Evolutionary conservation across 2,888 invertebrate species (phyloP).

Genomic region (Trachelus stipa): DNA sequence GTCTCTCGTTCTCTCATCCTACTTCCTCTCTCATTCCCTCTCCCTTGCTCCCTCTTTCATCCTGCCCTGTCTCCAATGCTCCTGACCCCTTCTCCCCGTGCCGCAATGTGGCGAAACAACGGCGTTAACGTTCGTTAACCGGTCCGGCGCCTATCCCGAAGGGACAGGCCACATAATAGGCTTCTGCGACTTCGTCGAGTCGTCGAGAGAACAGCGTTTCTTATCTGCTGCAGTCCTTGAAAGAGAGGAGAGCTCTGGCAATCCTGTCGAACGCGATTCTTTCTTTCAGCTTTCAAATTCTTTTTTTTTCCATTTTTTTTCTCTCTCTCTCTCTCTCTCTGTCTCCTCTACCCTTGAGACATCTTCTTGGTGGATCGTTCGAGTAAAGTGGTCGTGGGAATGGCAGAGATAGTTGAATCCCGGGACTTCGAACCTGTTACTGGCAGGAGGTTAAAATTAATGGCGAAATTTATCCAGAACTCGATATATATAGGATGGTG

Average conservation of each 20-base stretch:
- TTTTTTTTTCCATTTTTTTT: neutral
- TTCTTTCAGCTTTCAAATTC: neutral
- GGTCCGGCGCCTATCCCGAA: slow-evolving; percentile 31
- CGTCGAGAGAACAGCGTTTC: neutral
- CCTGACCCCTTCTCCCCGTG: slow-evolving; percentile 25
- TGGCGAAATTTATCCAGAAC: neutral
- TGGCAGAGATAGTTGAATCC: neutral
- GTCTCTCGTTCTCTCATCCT: slow-evolving; percentile 20
- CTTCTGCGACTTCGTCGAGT: neutral
- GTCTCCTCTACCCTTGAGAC: neutral
- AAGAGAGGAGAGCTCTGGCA: neutral
- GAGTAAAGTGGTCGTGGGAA: neutral
- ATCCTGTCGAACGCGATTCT: slow-evolving; percentile 7
- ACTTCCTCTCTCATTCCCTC: slow-evolving; percentile 12
- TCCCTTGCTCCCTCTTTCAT: slow-evolving; percentile 15
- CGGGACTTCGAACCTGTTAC: neutral
- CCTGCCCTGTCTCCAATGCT: slow-evolving; percentile 9
- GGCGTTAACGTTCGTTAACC: slow-evolving; percentile 47
- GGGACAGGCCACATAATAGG: slow-evolving; percentile 16
- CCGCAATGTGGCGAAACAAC: slow-evolving; percentile 39
- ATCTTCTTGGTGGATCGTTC: slow-evolving; percentile 8
- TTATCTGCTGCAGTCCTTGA: neutral
- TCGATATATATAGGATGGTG: neutral
- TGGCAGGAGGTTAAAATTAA: neutral
- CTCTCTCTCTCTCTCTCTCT: neutral